Conservation (phyloP, 2,797 vertebrate species). For the Thamnophis elegans region DNA sequence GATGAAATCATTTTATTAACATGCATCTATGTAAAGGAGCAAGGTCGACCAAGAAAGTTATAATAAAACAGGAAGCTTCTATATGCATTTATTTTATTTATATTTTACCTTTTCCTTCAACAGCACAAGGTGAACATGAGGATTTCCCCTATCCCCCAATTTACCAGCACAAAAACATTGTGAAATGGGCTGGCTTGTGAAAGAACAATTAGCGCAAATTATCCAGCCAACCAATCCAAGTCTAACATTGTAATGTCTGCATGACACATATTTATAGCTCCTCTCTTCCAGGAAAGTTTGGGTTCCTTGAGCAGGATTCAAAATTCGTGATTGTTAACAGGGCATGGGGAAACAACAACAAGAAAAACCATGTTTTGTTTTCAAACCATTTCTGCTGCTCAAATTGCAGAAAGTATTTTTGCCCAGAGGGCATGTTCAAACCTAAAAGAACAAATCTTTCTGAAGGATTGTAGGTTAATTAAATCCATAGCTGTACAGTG, state of each 20-base stretch:
- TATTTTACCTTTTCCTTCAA: background rate
- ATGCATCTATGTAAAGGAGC: constrained; percentile 8
- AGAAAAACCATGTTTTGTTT: background rate
- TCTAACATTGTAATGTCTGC: background rate
- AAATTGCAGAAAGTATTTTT: background rate
- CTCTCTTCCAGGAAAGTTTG: background rate
- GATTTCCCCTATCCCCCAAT: background rate
- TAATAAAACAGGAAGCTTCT: background rate
- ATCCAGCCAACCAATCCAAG: background rate
- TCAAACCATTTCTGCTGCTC: background rate
- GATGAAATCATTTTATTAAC: background rate
- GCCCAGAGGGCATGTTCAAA: background rate
- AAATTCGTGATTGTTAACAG: background rate
- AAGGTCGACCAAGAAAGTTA: background rate
- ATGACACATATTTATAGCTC: background rate
- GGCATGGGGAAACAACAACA: background rate
- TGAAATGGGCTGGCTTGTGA: background rate
- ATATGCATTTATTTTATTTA: background rate
- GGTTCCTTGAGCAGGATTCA: background rate
- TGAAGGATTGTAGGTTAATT: background rate
- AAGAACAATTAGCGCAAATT: background rate
- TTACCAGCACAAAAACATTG: background rate
- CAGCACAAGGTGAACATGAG: background rate
- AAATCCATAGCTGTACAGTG: background rate
- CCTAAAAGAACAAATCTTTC: background rate